Conservation (phyloP, 2,113 vertebrate genomes). For the Serilophus lunatus region DNA sequence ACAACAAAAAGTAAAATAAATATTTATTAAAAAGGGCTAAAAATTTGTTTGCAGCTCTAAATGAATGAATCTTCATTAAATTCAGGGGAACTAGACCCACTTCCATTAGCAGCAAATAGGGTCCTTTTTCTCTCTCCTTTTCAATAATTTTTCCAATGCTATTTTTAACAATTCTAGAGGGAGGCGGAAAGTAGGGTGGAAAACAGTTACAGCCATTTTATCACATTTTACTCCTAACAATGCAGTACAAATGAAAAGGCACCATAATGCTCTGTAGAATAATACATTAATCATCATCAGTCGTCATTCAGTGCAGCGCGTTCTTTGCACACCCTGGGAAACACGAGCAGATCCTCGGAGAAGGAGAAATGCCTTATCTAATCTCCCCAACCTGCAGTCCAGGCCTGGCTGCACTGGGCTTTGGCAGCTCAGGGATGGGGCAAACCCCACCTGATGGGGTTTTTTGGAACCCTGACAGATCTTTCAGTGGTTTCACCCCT, state of each 20-base stretch:
- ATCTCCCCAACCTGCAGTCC: slow-evolving; percentile 67
- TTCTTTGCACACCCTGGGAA: slow-evolving; percentile 47
- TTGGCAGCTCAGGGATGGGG: slow-evolving; percentile 64
- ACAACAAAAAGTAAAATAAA: background rate
- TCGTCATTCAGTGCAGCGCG: slow-evolving; percentile 45
- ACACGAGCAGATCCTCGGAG: slow-evolving; percentile 51
- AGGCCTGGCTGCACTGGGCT: slow-evolving; percentile 52
- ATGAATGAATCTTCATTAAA: slow-evolving; percentile 23
- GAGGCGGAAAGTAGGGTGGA: slow-evolving; percentile 30
- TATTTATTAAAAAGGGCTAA: background rate
- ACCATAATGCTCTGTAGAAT: slow-evolving; percentile 58
- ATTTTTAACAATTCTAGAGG: slow-evolving; percentile 45
- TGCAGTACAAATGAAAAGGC: slow-evolving; percentile 56
- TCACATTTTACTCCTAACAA: slow-evolving; percentile 62
- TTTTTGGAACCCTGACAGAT: slow-evolving; percentile 53
- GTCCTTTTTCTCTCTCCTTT: slow-evolving; percentile 13
- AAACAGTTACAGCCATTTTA: slow-evolving; percentile 55
- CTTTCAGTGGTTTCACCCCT: slow-evolving; percentile 60
- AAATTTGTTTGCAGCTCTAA: background rate
- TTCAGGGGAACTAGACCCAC: slow-evolving; percentile 25
- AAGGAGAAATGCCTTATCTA: slow-evolving; percentile 66
- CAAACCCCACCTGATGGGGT: slow-evolving; percentile 32
- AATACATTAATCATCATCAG: slow-evolving; percentile 78
- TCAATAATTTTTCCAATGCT: slow-evolving; percentile 39
- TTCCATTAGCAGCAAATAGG: slow-evolving; percentile 22